phyloP scores from a whole-genome alignment of 1,140 invertebrate genomes.

The Pissodes strobi region DNA sequence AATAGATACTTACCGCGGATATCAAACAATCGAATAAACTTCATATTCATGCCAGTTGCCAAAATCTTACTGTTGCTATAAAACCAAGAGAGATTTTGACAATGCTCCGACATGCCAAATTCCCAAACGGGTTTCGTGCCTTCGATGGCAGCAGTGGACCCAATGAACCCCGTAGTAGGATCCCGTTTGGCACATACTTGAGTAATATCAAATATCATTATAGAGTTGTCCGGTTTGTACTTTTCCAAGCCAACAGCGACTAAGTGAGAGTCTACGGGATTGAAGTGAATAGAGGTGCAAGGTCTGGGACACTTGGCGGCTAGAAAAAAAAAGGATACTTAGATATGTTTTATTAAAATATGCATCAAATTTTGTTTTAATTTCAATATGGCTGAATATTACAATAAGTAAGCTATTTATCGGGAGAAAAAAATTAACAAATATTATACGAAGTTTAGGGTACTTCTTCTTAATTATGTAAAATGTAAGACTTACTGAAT shows the following conservation, averaged over 20 bases:
- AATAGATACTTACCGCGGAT: slow-evolving; percentile 73
- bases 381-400: no score
- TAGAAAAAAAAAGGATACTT: slow-evolving; percentile 55
- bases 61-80: slow-evolving; percentile 72
- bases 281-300: slow-evolving; percentile 89
- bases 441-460: no score
- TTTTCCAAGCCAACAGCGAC: slow-evolving; percentile 86
- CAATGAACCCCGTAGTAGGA: slow-evolving; percentile 32
- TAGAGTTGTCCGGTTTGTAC: slow-evolving; percentile 79
- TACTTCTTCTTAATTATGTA: no score
- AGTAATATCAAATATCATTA: slow-evolving; percentile 79
- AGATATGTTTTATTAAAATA: background rate
- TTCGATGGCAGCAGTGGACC: slow-evolving; percentile 50
- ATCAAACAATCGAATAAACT: slow-evolving; percentile 89
- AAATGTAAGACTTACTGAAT: slow-evolving; percentile 9
- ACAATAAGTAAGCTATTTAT: no score
- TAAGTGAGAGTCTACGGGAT: slow-evolving; percentile 80
- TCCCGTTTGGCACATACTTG: slow-evolving; percentile 58
- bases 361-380: background rate
- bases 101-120: slow-evolving; percentile 78
- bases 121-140: slow-evolving; percentile 63
- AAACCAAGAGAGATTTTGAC: slow-evolving; percentile 86
- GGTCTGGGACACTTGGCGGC: slow-evolving; percentile 79
- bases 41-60: slow-evolving; percentile 85
- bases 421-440: no score